Evolutionary conservation across 2,888 invertebrate genomes (phyloP), one percentile per base, ranked within the genome.

Genomic region (Pheosia gnoma): DNA sequence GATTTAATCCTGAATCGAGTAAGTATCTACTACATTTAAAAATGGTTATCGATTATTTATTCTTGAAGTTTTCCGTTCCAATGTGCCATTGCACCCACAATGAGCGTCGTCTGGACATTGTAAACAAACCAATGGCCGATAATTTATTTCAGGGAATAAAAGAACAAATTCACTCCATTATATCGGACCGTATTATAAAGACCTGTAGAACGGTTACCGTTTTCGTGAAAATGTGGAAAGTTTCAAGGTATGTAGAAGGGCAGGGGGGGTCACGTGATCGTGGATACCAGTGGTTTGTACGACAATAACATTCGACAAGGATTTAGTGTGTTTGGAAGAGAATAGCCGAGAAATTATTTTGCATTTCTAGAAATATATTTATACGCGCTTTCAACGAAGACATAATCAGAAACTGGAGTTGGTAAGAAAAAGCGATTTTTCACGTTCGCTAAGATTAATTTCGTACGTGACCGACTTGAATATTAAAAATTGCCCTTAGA

Each of bases 261-360:
- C 64, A 63, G 66, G 66, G 74, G n/a, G 63, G 69, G 62, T 76
- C 80, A 64, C 60, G 53, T 67, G 58, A 59, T 71, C 68, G 59
- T 77, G 75, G 80, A 70, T 72, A 76, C 71, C 67, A 72, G 60
- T 73, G 64, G 71, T 74, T 74, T 70, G 68, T 65, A 80, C 76
- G 75, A 81, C 82, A 82, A 81, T 80, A 83, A 84, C 78, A 82
- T 68, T 75, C 68, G 43, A 55, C 74, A 63, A 41, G 45, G 84
- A 84, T 66, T 59, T 77, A 82, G 39, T 61, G 62, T 60, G 13
- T 13, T 61, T 77, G 63, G 82, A 83, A 79, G 5, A 8, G 51
- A 25, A 51, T 25, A 3, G 47, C n/a, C 1, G 47, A 47, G 25
- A 47, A 45, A 47, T 4, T n/a, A 47, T 47, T 41, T 41, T 41